phyloP scores from a whole-genome alignment of 2,888 invertebrate species.

The Phyllotreta cruciferae region DNA sequence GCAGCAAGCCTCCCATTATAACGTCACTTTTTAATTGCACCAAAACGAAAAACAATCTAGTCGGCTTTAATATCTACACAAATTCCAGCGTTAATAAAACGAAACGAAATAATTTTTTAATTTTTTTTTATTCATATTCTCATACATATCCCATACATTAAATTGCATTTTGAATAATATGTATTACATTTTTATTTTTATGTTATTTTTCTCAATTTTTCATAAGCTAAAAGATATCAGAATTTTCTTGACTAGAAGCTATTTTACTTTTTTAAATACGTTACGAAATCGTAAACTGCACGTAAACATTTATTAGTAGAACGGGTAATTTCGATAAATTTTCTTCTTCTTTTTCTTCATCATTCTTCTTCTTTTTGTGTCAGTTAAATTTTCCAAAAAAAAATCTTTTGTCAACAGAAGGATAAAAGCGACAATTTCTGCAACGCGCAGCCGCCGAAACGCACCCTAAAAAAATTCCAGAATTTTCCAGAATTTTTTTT shows the following conservation, averaged over 20 bases:
- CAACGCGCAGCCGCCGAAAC: too few species aligned
- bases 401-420: conserved; percentile 49
- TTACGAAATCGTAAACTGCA: conserved; percentile 55
- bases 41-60: neutral
- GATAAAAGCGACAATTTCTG: conserved; percentile 49
- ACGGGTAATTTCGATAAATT: conserved; percentile 4
- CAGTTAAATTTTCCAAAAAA: too few species aligned
- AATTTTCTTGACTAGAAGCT: conserved; percentile 56
- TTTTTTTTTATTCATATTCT: conserved; percentile 56
- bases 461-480: too few species aligned
- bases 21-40: too few species aligned
- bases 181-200: conserved; percentile 35
- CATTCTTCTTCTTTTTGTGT: conserved; percentile 6
- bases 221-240: conserved; percentile 58
- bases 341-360: neutral
- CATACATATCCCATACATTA: conserved; percentile 65
- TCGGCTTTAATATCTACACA: neutral
- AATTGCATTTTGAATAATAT: conserved; percentile 58
- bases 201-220: conserved; percentile 59
- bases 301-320: conserved; percentile 50
- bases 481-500: too few species aligned
- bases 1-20: too few species aligned
- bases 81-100: conserved; percentile 2
- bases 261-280: conserved; percentile 43
- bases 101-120: conserved; percentile 22